A percentile compares a stretch with the other conserved stretches of the same genome.
Conservation (phyloP, 2,888 invertebrate species). For the Drosophila borealis region DNA sequence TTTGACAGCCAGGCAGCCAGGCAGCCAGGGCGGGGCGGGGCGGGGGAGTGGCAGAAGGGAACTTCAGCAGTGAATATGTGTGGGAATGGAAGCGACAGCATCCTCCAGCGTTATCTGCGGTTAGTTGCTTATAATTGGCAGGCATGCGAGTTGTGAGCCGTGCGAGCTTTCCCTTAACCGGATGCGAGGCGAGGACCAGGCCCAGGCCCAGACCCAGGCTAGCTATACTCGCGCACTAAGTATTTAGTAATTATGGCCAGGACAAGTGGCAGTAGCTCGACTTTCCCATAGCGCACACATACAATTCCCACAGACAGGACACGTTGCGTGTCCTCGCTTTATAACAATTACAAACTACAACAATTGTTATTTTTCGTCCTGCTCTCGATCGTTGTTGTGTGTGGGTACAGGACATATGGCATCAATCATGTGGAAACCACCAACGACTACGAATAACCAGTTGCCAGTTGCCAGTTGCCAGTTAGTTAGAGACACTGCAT, state of each 20-base stretch:
- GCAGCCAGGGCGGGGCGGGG: slow-evolving; percentile 1
- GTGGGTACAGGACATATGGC: slow-evolving; percentile 64
- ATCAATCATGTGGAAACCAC: slow-evolving; percentile 81
- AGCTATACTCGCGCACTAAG: slow-evolving; percentile 37
- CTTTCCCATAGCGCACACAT: slow-evolving; percentile 64
- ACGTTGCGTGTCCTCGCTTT: slow-evolving; percentile 64
- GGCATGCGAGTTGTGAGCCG: slow-evolving; percentile 68
- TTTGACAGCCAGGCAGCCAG: slow-evolving; percentile 71
- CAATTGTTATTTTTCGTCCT: slow-evolving; percentile 43
- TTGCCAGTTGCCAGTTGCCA: slow-evolving; percentile 31
- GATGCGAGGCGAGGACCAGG: slow-evolving; percentile 33
- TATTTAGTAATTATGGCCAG: slow-evolving; percentile 60
- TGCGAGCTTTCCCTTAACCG: slow-evolving; percentile 64
- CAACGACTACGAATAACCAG: slow-evolving; percentile 43
- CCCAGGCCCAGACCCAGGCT: neutral
- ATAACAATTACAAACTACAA: slow-evolving; percentile 71
- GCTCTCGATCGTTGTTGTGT: slow-evolving; percentile 46
- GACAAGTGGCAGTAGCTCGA: slow-evolving; percentile 37
- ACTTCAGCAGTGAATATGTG: neutral
- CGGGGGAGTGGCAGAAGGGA: slow-evolving; percentile 19
- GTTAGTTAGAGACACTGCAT: slow-evolving; percentile 45
- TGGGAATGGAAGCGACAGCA: slow-evolving; percentile 60
- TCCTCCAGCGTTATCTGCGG: slow-evolving; percentile 73
- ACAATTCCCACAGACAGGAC: slow-evolving; percentile 56
- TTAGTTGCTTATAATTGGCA: slow-evolving; percentile 78